A percentile compares a stretch with the other conserved stretches of the same genome.
phyloP scores from a whole-genome alignment of 2,113 vertebrate genomes.

The Setophaga petechia region DNA sequence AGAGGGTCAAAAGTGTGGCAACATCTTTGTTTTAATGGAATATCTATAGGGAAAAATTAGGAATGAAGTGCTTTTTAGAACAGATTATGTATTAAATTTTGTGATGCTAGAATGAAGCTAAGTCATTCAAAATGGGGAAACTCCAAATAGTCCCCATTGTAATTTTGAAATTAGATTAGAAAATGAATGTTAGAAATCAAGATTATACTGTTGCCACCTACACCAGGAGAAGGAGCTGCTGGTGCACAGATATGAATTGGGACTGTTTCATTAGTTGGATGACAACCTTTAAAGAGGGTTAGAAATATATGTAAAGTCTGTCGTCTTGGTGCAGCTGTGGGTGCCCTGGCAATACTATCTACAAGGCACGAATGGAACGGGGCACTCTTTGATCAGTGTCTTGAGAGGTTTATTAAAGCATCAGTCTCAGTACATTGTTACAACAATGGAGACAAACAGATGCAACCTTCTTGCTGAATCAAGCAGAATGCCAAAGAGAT shows the following conservation, averaged over 20 bases:
- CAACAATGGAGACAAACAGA: too few species aligned
- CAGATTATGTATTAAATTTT: background rate
- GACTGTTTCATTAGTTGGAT: background rate
- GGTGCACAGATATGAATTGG: background rate
- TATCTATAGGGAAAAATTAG: background rate
- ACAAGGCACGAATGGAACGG: too few species aligned
- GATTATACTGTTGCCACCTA: background rate
- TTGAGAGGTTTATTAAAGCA: too few species aligned
- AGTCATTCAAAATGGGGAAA: background rate
- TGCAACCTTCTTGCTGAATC: too few species aligned
- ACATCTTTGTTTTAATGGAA: background rate
- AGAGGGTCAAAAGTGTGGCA: background rate
- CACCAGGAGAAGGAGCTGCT: background rate
- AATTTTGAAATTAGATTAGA: background rate
- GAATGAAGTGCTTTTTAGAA: background rate
- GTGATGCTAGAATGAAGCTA: background rate
- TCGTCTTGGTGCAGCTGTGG: background rate
- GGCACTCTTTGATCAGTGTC: too few species aligned
- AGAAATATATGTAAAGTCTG: background rate
- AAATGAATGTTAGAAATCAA: background rate
- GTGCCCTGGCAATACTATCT: too few species aligned
- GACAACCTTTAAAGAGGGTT: background rate
- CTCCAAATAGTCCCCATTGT: rapidly evolving
- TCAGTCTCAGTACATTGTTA: too few species aligned
- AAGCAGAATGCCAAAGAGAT: too few species aligned